Base-by-base conservation (phyloP, 2,113 vertebrate species). In the Chloroceryle aenea region DNA sequence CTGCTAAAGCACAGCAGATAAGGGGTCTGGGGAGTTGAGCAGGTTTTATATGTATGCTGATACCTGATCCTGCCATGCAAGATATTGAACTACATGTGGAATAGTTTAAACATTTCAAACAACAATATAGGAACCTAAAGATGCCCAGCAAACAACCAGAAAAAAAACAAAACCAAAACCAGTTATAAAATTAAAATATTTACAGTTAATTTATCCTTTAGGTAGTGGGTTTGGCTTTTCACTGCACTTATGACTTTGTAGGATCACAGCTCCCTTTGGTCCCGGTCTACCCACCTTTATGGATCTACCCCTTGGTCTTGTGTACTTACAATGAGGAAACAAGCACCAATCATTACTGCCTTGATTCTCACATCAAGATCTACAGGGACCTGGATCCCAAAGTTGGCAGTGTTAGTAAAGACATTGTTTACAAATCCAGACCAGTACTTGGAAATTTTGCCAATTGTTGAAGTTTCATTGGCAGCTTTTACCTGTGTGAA, bases 381-480 rank as follows among this genome's bases (percentile, higher is more conserved):
- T 82, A 98, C 98, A 47, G 99, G 99, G 72, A 99, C 98, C 83
- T 99, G 98, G 83, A 99, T 99, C 7, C 99, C 99, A 10, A 99
- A 99, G 97, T 99, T 99, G 98, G 99, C 99, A 0, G 99, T 97
- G 34, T 99, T 99, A 27, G 99, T 99, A 94, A 99, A 99, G 3
- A 97, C 98, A 3, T 99, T 98, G 72, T 99, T 99, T 29, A 99
- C 98, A 85, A 99, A 99, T 47, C 99, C 99, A 2, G 99, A 98
- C 99, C 99, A 99, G 89, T 99, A 99, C 82, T 99, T 99, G 43
- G 99, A 99, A 97, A 99, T 99, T 97, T 99, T 99, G 53, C 99
- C 99, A 38, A 99, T 98, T 2, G 99, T 99, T 80, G 98, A 98
- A 90, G 98, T 98, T 96, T 99, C 99, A 93, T 99, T 98, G 95